phyloP scores from a whole-genome alignment of 2,113 vertebrate genomes.

The Raja brachyura region DNA sequence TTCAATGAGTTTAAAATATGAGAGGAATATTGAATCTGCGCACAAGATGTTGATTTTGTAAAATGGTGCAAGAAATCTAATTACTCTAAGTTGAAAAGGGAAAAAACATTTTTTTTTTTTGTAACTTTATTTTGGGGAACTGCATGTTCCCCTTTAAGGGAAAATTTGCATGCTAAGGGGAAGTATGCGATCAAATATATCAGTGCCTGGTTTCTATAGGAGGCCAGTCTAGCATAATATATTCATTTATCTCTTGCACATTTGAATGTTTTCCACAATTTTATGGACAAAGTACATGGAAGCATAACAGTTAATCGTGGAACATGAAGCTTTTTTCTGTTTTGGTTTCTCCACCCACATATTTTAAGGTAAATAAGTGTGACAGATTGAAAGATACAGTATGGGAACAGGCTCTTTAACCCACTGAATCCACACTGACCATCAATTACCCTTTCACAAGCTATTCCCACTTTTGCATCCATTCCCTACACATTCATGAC shows the following conservation, averaged over 20 bases:
- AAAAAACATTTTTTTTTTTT: background rate
- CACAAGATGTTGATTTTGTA: background rate
- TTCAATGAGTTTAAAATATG: no score
- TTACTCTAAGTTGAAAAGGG: background rate
- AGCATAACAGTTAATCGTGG: no score
- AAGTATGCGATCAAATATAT: background rate
- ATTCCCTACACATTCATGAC: no score
- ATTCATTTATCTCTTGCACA: background rate
- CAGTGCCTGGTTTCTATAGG: slow-evolving; percentile 4
- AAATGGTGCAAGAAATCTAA: background rate
- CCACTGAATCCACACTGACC: no score
- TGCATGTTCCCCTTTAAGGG: background rate
- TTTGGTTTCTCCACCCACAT: background rate
- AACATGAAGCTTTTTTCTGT: background rate
- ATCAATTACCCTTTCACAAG: no score
- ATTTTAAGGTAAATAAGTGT: no score
- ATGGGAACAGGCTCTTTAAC: no score
- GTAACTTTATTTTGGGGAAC: slow-evolving; percentile 28
- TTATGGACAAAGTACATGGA: background rate
- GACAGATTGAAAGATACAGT: no score
- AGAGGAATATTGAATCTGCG: background rate
- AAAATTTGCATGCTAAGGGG: slow-evolving; percentile 36
- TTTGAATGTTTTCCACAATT: background rate
- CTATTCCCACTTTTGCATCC: no score
- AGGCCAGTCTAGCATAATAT: background rate